These are phyloP conservation scores for Gerris buenoi DNA, from an alignment of 1,140 invertebrate genomes.

Conservation along the genomic window DNA sequence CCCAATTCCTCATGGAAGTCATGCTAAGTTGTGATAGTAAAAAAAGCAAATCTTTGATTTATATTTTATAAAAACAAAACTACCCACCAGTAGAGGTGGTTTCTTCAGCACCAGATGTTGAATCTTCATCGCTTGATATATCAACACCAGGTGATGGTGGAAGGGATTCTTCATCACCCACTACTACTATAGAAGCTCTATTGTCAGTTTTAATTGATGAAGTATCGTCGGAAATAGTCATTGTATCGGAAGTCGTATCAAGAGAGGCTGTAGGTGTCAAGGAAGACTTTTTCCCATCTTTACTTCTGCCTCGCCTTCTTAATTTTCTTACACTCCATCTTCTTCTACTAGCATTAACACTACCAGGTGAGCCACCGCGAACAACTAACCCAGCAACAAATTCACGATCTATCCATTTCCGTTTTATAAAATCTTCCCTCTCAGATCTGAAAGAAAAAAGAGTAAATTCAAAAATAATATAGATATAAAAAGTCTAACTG, in stretches of 20 bases:
- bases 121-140: conserved; percentile 57
- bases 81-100: conserved; percentile 25
- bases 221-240: not conserved
- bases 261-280: not conserved
- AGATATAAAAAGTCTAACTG: too few relatives aligned
- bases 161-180: conserved; percentile 8
- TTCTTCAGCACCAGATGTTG: conserved; percentile 58
- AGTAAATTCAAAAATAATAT: not conserved
- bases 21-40: too few relatives aligned
- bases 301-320: conserved; percentile 30
- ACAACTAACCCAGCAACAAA: conserved; percentile 37
- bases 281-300: not conserved
- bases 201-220: not conserved
- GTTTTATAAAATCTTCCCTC: conserved; percentile 59
- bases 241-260: not conserved
- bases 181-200: conserved; percentile 4
- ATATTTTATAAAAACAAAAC: too few relatives aligned
- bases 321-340: conserved; percentile 52
- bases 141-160: conserved; percentile 2
- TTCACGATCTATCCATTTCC: conserved; percentile 53
- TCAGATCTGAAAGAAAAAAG: conserved; percentile 34
- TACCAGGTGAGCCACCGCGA: conserved; percentile 9
- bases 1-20: too few relatives aligned
- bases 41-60: too few relatives aligned
- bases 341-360: conserved; percentile 21